phyloP scores from a whole-genome alignment of 1,140 invertebrate species.

The Rhizoglyphus robini region DNA sequence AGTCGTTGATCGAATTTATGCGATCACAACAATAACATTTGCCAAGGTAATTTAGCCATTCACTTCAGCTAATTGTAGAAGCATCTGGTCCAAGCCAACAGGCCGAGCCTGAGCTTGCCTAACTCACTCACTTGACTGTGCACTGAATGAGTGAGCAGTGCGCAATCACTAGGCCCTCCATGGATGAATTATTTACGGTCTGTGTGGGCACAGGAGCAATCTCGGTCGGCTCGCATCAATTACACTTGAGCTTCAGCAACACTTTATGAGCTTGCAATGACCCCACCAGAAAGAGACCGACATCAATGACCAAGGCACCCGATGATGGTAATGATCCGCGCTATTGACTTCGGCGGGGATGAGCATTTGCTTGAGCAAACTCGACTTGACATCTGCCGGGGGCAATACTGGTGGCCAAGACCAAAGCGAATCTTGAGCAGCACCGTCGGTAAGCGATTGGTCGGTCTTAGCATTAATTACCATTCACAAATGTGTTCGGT shows the following conservation, averaged over 20 bases:
- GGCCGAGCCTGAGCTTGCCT: no score
- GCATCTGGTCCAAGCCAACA: neutral
- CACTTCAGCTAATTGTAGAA: neutral
- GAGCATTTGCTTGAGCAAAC: neutral
- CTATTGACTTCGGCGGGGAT: neutral
- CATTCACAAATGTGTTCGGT: neutral
- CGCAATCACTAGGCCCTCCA: neutral
- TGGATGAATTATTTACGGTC: neutral
- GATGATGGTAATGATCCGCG: neutral
- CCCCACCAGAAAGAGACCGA: neutral
- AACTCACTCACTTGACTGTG: neutral
- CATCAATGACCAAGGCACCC: neutral
- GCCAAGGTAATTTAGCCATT: neutral
- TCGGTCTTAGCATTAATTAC: neutral
- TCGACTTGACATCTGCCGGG: slow-evolving; percentile 3
- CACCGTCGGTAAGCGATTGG: neutral
- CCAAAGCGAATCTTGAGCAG: neutral
- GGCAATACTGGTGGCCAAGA: neutral
- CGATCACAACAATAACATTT: neutral
- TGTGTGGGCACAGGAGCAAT: neutral
- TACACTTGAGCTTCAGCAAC: neutral
- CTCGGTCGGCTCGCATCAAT: neutral
- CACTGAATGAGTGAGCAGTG: neutral
- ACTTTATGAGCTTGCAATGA: no score
- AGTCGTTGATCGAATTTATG: neutral